phyloP scores from a whole-genome alignment of 64 coral and sea anemone species.

The Acropora tenuis region DNA sequence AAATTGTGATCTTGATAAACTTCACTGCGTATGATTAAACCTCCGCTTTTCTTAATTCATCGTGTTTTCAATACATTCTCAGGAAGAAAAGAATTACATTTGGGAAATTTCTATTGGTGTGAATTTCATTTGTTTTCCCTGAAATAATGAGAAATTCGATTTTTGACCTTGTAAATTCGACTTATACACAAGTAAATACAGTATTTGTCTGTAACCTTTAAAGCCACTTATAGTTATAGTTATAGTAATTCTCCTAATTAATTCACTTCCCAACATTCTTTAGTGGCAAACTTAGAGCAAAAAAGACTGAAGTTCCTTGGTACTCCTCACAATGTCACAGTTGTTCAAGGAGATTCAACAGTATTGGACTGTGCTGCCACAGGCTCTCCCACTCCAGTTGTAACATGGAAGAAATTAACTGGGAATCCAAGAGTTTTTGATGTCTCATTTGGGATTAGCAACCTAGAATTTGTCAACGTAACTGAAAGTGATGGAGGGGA shows the following conservation, averaged over 20 bases:
- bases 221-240: too few relatives aligned
- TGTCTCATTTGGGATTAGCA: conserved; percentile 40
- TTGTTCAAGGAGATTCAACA: conserved; percentile 26
- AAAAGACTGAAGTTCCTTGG: conserved; percentile 41
- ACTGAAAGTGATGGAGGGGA: conserved; percentile 67
- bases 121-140: too few relatives aligned
- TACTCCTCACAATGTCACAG: conserved; percentile 65
- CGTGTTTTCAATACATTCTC: too few relatives aligned
- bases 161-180: too few relatives aligned
- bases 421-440: not conserved
- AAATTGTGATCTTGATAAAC: too few relatives aligned
- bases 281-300: conserved; percentile 1
- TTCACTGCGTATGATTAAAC: too few relatives aligned
- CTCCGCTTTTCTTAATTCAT: too few relatives aligned
- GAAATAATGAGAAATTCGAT: too few relatives aligned
- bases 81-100: too few relatives aligned
- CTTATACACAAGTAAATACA: too few relatives aligned
- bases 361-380: conserved; percentile 82
- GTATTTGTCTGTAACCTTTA: too few relatives aligned
- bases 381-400: conserved; percentile 66
- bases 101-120: too few relatives aligned
- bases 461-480: conserved; percentile 53
- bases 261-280: not conserved
- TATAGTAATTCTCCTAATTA: not conserved
- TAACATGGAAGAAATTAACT: conserved; percentile 78